phyloP scores from a whole-genome alignment of 37 sponge, comb jelly and placozoan species.

The Beroe ovata region DNA sequence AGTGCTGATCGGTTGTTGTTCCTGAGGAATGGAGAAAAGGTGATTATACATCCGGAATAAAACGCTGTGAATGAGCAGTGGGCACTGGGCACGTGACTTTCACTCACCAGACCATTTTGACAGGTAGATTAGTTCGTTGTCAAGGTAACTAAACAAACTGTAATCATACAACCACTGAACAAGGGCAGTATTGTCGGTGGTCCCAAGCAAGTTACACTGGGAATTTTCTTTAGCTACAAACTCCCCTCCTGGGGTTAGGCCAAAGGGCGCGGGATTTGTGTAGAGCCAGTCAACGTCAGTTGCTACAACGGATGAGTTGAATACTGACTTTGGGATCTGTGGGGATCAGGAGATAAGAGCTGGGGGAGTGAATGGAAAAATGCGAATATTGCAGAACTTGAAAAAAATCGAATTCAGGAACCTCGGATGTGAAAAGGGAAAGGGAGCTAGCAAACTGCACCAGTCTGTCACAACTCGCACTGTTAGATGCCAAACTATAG shows the following conservation, averaged over 20 bases:
- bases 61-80: no score
- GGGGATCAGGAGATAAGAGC: not conserved
- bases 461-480: slow-evolving; percentile 43
- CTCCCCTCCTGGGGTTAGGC: slow-evolving; percentile 50
- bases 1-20: slow-evolving; percentile 42
- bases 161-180: slow-evolving; percentile 64
- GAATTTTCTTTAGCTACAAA: slow-evolving; percentile 41
- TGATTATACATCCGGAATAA: no score
- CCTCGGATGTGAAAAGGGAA: slow-evolving; percentile 41
- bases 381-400: no score
- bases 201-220: slow-evolving; percentile 38
- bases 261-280: slow-evolving; percentile 33
- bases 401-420: not conserved
- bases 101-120: slow-evolving; percentile 48
- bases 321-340: slow-evolving; percentile 43
- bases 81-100: no score
- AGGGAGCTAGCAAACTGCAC: slow-evolving; percentile 60
- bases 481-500: slow-evolving; percentile 20
- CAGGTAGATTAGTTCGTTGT: slow-evolving; percentile 24
- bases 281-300: slow-evolving; percentile 63
- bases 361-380: no score
- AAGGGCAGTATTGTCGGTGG: not conserved
- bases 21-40: slow-evolving; percentile 22
- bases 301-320: slow-evolving; percentile 2
- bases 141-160: slow-evolving; percentile 57